Evolutionary conservation across 2,888 invertebrate species (phyloP).

Genomic region (Hermaeophaga mercurialis): DNA sequence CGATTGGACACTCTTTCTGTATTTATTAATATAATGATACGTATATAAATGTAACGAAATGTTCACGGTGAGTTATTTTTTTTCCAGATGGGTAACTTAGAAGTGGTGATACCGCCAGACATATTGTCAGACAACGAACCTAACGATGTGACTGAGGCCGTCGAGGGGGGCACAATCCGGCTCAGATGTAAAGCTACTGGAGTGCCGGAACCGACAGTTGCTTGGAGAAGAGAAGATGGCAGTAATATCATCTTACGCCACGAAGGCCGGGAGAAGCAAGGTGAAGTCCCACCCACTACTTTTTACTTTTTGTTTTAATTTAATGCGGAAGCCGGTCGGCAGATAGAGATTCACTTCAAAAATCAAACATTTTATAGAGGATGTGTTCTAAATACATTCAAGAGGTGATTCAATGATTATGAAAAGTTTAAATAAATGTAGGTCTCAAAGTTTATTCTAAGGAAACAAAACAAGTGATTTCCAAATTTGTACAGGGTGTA

Average conservation of each 20-base stretch:
- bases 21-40: no score
- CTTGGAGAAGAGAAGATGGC: constrained; percentile 82
- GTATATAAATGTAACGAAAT: no score
- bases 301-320: background rate
- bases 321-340: no score
- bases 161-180: constrained; percentile 79
- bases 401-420: background rate
- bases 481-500: no score
- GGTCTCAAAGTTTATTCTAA: no score
- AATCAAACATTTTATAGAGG: no score
- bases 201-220: constrained; percentile 76
- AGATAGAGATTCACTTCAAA: no score
- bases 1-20: no score
- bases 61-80: no score
- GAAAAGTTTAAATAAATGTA: no score
- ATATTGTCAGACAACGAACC: constrained; percentile 76
- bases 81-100: constrained; percentile 80
- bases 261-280: constrained; percentile 75
- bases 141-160: constrained; percentile 72
- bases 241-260: constrained; percentile 76
- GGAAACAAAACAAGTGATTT: no score
- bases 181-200: constrained; percentile 82
- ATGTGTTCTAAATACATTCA: no score
- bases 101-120: constrained; percentile 87
- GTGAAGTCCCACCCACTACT: constrained; percentile 53